These are phyloP conservation scores for Hoplostethus atlanticus DNA, from an alignment of 2,797 vertebrate genomes.

Conservation along the genomic window DNA sequence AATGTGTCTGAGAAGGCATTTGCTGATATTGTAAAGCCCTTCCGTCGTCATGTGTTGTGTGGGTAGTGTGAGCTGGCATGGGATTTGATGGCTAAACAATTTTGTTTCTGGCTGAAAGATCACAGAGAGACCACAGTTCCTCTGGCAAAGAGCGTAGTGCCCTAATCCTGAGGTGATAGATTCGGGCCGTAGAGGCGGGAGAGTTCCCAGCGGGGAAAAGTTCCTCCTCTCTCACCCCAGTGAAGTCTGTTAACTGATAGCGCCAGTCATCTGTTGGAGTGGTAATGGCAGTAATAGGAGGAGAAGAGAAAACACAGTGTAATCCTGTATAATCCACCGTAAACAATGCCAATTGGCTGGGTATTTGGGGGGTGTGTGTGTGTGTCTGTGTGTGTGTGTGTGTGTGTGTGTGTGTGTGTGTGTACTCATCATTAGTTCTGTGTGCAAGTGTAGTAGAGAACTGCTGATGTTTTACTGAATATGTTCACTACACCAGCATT, in stretches of 20 bases:
- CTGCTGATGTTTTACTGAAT: too few relatives aligned
- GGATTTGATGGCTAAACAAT: slow-evolving; percentile 34
- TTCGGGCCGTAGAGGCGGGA: slow-evolving; percentile 37
- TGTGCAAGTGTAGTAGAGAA: too few relatives aligned
- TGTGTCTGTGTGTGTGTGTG: too few relatives aligned
- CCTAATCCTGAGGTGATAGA: slow-evolving; percentile 40
- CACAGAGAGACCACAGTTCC: slow-evolving; percentile 48
- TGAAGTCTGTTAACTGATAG: slow-evolving; percentile 30
- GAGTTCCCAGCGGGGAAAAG: slow-evolving; percentile 20
- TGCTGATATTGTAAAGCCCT: slow-evolving; percentile 53
- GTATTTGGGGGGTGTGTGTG: slow-evolving; percentile 11
- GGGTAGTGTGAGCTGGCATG: slow-evolving; percentile 48
- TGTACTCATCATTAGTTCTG: too few relatives aligned
- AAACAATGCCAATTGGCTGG: not conserved
- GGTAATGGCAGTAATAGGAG: slow-evolving; percentile 36
- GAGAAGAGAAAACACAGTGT: not conserved
- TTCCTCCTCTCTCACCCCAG: slow-evolving; percentile 1
- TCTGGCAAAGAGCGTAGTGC: slow-evolving; percentile 14
- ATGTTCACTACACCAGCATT: too few relatives aligned
- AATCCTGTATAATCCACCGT: not conserved
- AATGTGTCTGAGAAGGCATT: slow-evolving; percentile 10
- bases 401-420: too few relatives aligned
- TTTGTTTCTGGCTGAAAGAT: slow-evolving; percentile 69
- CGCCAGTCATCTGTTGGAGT: slow-evolving; percentile 50
- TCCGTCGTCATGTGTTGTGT: slow-evolving; percentile 31